Percentiles rank a stretch among this genome's conserved stretches.
Conservation (phyloP, 2,888 invertebrate species). For the Coleophora deauratella region DNA sequence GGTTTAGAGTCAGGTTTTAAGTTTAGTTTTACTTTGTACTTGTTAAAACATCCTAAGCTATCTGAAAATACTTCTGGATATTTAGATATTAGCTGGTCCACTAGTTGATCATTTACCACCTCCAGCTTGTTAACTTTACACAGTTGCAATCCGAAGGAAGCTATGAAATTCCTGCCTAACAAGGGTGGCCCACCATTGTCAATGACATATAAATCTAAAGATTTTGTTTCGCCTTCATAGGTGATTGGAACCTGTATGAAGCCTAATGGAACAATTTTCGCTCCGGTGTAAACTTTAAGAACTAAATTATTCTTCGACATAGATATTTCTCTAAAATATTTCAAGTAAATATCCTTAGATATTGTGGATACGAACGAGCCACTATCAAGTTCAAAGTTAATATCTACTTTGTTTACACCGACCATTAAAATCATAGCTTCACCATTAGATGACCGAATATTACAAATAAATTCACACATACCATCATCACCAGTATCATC, state of each 20-base stretch:
- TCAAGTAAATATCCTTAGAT: background rate
- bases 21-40: background rate
- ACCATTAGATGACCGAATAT: background rate
- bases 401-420: background rate
- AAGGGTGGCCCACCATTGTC: background rate
- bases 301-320: background rate
- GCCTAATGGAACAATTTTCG: background rate
- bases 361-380: slow-evolving; percentile 1
- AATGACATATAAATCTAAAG: background rate
- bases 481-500: background rate
- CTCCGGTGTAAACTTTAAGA: background rate
- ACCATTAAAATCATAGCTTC: background rate
- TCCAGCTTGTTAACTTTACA: background rate
- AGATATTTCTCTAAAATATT: background rate
- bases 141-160: too few species aligned
- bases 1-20: background rate
- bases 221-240: background rate
- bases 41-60: background rate
- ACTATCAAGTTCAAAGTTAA: background rate
- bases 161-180: background rate
- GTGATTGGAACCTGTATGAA: background rate
- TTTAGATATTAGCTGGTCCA: background rate
- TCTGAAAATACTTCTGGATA: background rate
- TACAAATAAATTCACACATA: background rate
- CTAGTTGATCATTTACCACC: background rate